A percentile compares a stretch with the other conserved stretches of the same genome.
Evolutionary conservation across 2,113 vertebrate species (phyloP).

Genomic region (Bubo scandiacus): DNA sequence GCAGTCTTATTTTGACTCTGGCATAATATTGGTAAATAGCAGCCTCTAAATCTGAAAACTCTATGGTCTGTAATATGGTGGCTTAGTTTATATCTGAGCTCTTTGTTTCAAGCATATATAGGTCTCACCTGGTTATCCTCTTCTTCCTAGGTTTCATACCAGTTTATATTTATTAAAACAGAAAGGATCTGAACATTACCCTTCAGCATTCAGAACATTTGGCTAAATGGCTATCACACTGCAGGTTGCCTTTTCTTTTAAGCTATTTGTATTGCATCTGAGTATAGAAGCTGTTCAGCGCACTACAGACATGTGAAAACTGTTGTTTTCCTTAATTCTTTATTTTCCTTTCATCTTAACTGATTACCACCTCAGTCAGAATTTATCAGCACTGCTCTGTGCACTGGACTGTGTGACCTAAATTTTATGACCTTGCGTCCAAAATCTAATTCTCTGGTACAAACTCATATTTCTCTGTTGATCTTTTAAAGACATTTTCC

Average conservation of each 20-base stretch:
- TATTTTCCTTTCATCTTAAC: constrained; percentile 24
- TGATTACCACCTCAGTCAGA: constrained; percentile 45
- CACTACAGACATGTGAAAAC: background rate
- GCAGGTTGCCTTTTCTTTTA: background rate
- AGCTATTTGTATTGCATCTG: background rate
- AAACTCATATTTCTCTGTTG: constrained; percentile 59
- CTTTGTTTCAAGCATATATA: background rate
- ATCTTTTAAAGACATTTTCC: constrained; percentile 53
- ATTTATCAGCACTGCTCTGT: constrained; percentile 48
- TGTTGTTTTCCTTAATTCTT: constrained; percentile 45
- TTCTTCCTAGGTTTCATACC: background rate
- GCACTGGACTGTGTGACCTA: constrained; percentile 57
- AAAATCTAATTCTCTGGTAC: constrained; percentile 36
- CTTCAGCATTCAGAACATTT: constrained; percentile 12
- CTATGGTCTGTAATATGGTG: background rate
- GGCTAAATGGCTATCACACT: background rate
- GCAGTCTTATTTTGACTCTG: background rate
- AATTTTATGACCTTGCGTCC: constrained; percentile 38
- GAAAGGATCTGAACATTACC: background rate
- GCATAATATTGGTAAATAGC: background rate
- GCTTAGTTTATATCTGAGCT: background rate
- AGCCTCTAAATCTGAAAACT: background rate
- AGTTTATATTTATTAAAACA: background rate
- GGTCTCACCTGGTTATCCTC: background rate
- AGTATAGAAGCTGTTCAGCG: background rate